Conservation (phyloP, 2,113 vertebrate genomes). For the Isichthys henryi region DNA sequence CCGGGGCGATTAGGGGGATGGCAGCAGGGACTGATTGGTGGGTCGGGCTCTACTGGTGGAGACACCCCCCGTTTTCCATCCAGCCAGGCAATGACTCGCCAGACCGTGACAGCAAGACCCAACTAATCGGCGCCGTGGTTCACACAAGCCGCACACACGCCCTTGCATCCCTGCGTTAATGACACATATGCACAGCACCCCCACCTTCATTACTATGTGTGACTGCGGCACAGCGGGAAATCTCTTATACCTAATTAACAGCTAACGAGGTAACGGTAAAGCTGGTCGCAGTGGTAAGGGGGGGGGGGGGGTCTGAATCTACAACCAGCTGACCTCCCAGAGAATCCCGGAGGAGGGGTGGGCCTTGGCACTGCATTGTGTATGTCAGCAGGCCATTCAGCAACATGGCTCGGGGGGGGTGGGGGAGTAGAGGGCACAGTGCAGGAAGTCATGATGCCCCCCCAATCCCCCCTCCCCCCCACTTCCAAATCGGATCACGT, state of each 20-base stretch:
- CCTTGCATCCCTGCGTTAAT: background rate
- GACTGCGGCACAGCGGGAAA: background rate
- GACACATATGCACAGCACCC: background rate
- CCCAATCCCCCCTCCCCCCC: background rate
- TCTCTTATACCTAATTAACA: background rate
- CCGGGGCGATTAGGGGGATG: background rate
- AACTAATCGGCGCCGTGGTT: background rate
- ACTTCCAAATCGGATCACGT: background rate
- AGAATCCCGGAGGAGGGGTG: background rate
- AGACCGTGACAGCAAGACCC: background rate
- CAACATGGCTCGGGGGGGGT: background rate
- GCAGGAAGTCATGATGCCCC: background rate
- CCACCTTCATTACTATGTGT: background rate
- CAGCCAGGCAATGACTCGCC: background rate
- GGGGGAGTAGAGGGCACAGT: background rate
- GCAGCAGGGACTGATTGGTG: background rate
- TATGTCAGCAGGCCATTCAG: background rate
- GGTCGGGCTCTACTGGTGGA: background rate
- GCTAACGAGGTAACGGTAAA: background rate
- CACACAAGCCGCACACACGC: background rate
- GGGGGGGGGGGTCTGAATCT: background rate
- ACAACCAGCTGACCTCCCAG: background rate
- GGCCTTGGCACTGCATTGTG: background rate
- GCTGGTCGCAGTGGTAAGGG: background rate
- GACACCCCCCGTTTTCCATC: background rate